Conservation (phyloP, 2,113 vertebrate species). For the Enhydra lutris region DNA sequence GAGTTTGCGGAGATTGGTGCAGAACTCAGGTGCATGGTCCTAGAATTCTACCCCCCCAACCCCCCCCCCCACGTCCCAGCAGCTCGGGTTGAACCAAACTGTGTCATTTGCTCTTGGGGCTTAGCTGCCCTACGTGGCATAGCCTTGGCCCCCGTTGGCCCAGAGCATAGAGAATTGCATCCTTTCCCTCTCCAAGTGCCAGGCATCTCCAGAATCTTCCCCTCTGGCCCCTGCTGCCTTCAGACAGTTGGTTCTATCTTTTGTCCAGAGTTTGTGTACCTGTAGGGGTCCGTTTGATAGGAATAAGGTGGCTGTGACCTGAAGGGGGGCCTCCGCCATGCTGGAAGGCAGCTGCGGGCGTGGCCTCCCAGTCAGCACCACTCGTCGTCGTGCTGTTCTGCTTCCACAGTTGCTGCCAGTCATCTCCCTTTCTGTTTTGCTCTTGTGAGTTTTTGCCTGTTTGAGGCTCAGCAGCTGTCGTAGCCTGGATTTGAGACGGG, state of each 20-base stretch:
- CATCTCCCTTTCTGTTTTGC: not conserved
- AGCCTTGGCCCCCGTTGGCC: not conserved
- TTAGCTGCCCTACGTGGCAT: not conserved
- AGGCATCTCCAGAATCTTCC: not conserved
- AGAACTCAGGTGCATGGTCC: not conserved
- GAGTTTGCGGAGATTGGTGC: not conserved
- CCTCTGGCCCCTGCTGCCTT: not conserved
- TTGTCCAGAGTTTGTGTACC: not conserved
- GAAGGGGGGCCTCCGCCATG: not conserved
- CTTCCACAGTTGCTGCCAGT: not conserved
- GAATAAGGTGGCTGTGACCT: not conserved
- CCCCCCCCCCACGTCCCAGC: rapidly evolving
- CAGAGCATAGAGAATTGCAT: not conserved
- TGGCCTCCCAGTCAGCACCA: not conserved
- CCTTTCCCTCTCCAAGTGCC: not conserved
- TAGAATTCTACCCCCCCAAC: too few relatives aligned
- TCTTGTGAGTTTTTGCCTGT: not conserved
- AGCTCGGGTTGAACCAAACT: not conserved
- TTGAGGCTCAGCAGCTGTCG: not conserved
- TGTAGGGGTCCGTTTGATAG: not conserved
- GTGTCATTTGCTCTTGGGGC: not conserved
- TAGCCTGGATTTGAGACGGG: not conserved
- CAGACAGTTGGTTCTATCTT: not conserved
- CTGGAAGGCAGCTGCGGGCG: not conserved
- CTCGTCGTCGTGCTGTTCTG: too few relatives aligned